A percentile compares a stretch with the other conserved stretches of the same genome.
Conservation (phyloP, 1,140 invertebrate species). For the Cotesia vestalis region DNA sequence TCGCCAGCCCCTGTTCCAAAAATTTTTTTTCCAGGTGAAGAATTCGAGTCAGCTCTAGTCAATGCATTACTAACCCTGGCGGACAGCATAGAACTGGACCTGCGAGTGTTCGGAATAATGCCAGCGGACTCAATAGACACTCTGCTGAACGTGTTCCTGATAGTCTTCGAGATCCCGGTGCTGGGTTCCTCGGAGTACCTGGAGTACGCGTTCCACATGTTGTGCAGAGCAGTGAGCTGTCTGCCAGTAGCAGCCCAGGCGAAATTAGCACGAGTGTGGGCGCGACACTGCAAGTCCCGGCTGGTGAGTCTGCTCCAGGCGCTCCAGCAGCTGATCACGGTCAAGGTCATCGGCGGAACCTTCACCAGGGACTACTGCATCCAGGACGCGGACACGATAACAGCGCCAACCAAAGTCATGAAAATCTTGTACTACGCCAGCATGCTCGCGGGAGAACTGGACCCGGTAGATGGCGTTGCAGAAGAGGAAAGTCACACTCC, state of each 20-base stretch:
- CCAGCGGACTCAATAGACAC: constrained; percentile 61
- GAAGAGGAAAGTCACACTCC: constrained; percentile 67
- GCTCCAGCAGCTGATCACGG: constrained; percentile 88
- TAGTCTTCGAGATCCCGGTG: constrained; percentile 88
- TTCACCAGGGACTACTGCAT: constrained; percentile 79
- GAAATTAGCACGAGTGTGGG: constrained; percentile 81
- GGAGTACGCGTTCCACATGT: constrained; percentile 80
- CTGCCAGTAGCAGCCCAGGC: constrained; percentile 82
- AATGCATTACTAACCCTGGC: constrained; percentile 80
- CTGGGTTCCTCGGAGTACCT: constrained; percentile 83
- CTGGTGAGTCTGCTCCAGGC: constrained; percentile 79
- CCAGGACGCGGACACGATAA: constrained; percentile 85
- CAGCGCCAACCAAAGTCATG: constrained; percentile 83
- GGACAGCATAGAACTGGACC: constrained; percentile 77
- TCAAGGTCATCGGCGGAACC: constrained; percentile 78
- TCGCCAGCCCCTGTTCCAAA: neutral
- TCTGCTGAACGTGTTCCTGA: constrained; percentile 82
- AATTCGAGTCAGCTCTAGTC: constrained; percentile 79
- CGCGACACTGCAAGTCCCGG: constrained; percentile 74
- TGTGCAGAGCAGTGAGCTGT: constrained; percentile 81
- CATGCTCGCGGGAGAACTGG: constrained; percentile 83
- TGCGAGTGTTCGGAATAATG: constrained; percentile 68
- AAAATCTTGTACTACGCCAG: constrained; percentile 92
- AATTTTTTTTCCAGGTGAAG: constrained; percentile 58
- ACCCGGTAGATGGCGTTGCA: constrained; percentile 68